Base-by-base conservation (phyloP, 23 tunicate species). In the Trididemnum miniatum region DNA sequence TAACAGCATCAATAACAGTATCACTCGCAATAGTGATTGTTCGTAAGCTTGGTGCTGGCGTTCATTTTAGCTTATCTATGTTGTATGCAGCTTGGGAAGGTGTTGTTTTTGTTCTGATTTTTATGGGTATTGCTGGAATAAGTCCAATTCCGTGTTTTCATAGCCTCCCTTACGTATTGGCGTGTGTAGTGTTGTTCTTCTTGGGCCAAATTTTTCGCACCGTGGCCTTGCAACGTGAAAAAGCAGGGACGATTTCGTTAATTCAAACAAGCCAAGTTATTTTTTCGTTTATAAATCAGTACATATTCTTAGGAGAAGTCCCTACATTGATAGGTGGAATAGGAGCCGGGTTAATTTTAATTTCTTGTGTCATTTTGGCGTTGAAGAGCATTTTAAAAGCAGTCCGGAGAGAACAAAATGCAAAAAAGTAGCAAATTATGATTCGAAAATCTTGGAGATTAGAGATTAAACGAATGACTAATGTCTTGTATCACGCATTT, bases 171-270 rank as follows among this genome's bases (percentile, higher is more conserved):
- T 5, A 24, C 28, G 29, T 65, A 20, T 29, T 80, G 5, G 84
- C 49, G 27, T 25, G 59, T 12, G 84, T 30, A 0, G 25, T 63
- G 9, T n/a, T 62, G 4, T 25, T 37, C 0, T 63, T 65, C 34
- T 9, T 80, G 24, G 63, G 49, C 25, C 71, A 34, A 44, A 31
- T 37, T 22, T 80, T 65, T 7, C 34, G 34, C 9, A 80, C 84
- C 25, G 29, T 80, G 34, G 84, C 84, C 0, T 40, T 80, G 76
- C 84, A 80, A 35, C 49, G 71, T 31, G 76, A 80, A 65, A 62
- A 62, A 23, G 84, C 84, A 0, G 84, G 84, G 1, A 25, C 84
- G 1, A 66, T 80, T 31, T 29, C 84, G 1, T 39, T 80, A 62
- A 62, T 80, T 26, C 71, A 65, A 62, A 65, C 84, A 1, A 65